Percentiles rank a stretch among this genome's conserved stretches.
These are phyloP conservation scores for Neogale vison DNA, from an alignment of 2,113 vertebrate species.

Conservation along the genomic window DNA sequence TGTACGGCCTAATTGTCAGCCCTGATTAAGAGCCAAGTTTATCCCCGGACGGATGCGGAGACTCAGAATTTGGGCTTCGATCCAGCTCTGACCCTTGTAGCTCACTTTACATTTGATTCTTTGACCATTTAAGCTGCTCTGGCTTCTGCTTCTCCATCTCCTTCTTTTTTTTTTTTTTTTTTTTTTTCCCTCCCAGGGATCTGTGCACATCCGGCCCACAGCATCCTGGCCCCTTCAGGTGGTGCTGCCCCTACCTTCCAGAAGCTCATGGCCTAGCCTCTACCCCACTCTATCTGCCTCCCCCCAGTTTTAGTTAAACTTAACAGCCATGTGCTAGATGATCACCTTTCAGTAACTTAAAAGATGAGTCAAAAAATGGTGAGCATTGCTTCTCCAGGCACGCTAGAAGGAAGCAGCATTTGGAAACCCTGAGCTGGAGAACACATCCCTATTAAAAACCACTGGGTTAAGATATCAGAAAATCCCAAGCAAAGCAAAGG, in stretches of 20 bases:
- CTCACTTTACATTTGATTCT: constrained; percentile 69
- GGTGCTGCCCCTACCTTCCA: constrained; percentile 27
- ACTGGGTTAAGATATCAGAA: neutral
- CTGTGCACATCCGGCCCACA: neutral
- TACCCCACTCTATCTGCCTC: neutral
- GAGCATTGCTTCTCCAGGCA: neutral
- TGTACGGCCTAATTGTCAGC: constrained; percentile 86
- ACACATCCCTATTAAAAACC: neutral
- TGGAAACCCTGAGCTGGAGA: neutral
- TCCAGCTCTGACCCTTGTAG: constrained; percentile 83
- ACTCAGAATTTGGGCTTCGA: constrained; percentile 68
- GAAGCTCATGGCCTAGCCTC: neutral
- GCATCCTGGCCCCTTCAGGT: constrained; percentile 30
- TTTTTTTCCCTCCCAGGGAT: neutral
- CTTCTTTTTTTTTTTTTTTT: neutral
- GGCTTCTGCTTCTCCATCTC: neutral
- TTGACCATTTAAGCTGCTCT: constrained; percentile 21
- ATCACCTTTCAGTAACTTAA: neutral
- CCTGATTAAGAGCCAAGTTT: constrained; percentile 82
- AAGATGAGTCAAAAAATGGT: neutral
- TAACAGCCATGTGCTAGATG: neutral
- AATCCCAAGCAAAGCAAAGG: neutral
- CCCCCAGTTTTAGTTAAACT: neutral
- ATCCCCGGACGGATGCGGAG: constrained; percentile 81
- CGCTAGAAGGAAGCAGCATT: neutral